Conservation (phyloP, 2,113 vertebrate genomes). For the Machaerirhynchus nigripectus region DNA sequence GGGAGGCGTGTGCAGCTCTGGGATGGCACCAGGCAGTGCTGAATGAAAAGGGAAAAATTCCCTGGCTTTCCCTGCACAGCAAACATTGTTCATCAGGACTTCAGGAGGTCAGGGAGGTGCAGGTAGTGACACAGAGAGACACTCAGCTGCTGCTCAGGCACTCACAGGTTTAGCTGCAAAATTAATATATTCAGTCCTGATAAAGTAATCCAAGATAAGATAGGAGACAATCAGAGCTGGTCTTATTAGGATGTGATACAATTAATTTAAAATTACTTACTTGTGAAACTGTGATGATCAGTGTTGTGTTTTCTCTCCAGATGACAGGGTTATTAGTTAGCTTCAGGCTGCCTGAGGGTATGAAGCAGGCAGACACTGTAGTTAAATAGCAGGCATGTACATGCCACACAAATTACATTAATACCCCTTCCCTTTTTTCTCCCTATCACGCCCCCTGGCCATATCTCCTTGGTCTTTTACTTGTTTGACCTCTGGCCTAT, state of each 20-base stretch:
- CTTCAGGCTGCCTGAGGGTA: background rate
- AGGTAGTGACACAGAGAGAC: background rate
- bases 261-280: constrained; percentile 66
- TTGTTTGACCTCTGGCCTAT: background rate
- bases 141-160: background rate
- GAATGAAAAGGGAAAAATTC: background rate
- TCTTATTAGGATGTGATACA: constrained; percentile 21
- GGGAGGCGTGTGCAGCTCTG: accelerated
- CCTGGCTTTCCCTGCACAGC: background rate
- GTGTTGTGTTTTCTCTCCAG: constrained; percentile 34
- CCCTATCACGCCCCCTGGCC: background rate
- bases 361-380: background rate
- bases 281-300: constrained; percentile 42
- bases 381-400: background rate
- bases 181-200: background rate
- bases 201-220: constrained; percentile 12
- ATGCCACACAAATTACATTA: background rate
- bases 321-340: constrained; percentile 54
- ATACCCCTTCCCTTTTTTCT: background rate
- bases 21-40: background rate
- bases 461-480: background rate
- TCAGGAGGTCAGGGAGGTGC: background rate
- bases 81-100: background rate
- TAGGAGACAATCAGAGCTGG: constrained; percentile 10
- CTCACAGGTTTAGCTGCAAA: background rate